Evolutionary conservation across 1,140 invertebrate species (phyloP).

Genomic region (Papilio dardanus): DNA sequence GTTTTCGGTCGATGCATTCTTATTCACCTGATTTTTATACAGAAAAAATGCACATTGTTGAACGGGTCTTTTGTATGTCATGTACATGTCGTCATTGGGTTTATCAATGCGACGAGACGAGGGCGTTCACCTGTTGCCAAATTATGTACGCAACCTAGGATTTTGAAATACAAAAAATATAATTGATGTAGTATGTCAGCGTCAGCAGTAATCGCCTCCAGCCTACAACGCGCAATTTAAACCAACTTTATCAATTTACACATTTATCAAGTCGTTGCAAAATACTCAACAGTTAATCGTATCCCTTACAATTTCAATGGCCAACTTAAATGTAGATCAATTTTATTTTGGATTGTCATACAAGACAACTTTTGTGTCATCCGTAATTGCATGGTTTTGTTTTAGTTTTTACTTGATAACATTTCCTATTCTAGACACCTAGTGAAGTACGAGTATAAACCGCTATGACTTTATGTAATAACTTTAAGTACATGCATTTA

Average conservation of each 20-base stretch:
- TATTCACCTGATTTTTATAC: background rate
- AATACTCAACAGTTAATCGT: background rate
- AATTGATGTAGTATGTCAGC: slow-evolving; percentile 1
- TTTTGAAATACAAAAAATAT: slow-evolving; percentile 19
- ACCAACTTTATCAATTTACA: background rate
- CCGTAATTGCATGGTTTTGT: background rate
- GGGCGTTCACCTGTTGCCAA: slow-evolving; percentile 5
- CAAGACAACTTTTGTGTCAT: background rate
- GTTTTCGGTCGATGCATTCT: background rate
- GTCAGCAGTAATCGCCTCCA: background rate
- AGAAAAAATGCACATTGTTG: background rate
- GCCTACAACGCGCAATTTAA: background rate
- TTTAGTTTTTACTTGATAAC: background rate
- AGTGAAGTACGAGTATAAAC: background rate
- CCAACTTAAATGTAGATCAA: background rate
- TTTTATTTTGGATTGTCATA: background rate
- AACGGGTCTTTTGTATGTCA: background rate
- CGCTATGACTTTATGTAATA: background rate
- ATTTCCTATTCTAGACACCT: background rate
- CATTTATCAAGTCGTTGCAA: background rate
- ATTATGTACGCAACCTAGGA: background rate
- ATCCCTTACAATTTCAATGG: background rate
- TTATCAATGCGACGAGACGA: background rate
- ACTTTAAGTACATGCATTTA: background rate
- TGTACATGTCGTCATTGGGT: background rate